A percentile compares a stretch with the other conserved stretches of the same genome.
Conservation (phyloP, 2,797 vertebrate genomes). For the Mormyrops boulengeri region DNA sequence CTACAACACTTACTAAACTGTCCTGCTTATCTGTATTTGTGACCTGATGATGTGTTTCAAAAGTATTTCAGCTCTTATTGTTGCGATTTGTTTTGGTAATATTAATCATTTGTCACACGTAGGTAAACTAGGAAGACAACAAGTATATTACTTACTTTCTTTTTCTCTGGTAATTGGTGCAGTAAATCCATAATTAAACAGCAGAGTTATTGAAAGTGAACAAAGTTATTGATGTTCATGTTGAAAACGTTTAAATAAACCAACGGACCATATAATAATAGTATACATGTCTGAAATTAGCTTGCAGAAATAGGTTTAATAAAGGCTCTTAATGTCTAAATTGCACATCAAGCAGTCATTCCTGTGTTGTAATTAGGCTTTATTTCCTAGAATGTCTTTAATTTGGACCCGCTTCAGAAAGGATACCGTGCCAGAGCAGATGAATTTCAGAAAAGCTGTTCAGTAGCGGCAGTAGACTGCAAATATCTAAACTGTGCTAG, state of each 20-base stretch:
- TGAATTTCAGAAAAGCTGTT: not conserved
- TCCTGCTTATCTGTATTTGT: not conserved
- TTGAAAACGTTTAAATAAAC: not conserved
- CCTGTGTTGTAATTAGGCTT: not conserved
- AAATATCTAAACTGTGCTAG: not conserved
- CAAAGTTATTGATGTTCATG: not conserved
- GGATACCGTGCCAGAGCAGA: not conserved
- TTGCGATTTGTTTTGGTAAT: not conserved
- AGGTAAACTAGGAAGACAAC: not conserved
- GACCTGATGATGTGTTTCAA: not conserved
- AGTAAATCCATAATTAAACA: not conserved
- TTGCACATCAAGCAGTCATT: not conserved
- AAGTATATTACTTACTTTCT: not conserved
- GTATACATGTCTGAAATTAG: not conserved
- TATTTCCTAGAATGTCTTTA: not conserved
- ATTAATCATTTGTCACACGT: not conserved
- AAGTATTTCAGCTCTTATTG: not conserved
- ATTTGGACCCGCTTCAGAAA: not conserved
- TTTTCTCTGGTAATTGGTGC: not conserved
- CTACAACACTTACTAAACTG: not conserved
- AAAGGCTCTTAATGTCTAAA: not conserved
- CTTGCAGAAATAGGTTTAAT: not conserved
- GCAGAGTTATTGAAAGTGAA: not conserved
- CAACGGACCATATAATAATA: not conserved
- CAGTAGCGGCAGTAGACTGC: not conserved